phyloP scores from a whole-genome alignment of 2,113 vertebrate species.

The Ctenodactylus gundi region DNA sequence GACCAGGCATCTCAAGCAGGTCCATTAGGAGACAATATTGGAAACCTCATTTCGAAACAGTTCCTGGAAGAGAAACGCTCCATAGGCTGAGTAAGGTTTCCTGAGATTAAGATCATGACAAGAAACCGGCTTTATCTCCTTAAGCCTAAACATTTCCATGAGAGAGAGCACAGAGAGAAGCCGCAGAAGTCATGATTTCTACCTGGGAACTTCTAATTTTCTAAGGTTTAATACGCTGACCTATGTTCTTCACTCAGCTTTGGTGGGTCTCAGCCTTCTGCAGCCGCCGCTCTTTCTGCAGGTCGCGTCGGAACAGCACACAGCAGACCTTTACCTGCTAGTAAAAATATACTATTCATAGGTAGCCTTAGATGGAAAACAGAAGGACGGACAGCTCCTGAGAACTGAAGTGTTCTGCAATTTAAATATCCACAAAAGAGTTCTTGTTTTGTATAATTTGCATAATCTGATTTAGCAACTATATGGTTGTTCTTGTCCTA shows the following conservation, averaged over 20 bases:
- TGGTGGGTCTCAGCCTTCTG: background rate
- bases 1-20: background rate
- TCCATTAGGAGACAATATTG: background rate
- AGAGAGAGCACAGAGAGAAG: no score
- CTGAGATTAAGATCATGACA: background rate
- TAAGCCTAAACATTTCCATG: no score
- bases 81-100: background rate
- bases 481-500: constrained; percentile 52
- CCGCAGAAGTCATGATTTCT: no score
- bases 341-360: background rate
- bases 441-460: constrained; percentile 41
- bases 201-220: background rate
- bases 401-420: background rate
- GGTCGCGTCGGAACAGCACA: background rate
- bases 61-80: background rate
- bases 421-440: constrained; percentile 11
- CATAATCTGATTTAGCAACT: constrained; percentile 18
- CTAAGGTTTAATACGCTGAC: background rate
- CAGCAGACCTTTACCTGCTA: background rate
- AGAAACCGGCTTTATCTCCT: no score
- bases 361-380: background rate
- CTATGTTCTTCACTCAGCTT: background rate
- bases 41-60: background rate
- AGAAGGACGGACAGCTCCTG: background rate
- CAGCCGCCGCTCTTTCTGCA: background rate